phyloP scores from a whole-genome alignment of 2,888 invertebrate genomes.

The Plebejus melissa region DNA sequence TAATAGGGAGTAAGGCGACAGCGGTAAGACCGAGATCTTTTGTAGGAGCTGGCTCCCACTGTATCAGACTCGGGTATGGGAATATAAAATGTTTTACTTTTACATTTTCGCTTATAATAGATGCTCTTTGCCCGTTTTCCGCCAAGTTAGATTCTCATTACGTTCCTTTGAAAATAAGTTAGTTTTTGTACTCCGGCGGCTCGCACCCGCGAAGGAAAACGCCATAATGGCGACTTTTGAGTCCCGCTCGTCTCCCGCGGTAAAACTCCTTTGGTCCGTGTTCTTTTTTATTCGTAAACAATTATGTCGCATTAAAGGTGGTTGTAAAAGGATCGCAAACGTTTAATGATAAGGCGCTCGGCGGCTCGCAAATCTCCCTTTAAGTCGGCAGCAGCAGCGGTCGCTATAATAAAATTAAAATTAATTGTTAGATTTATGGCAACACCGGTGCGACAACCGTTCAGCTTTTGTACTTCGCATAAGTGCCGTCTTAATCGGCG shows the following conservation, averaged over 20 bases:
- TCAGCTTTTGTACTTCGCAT: slow-evolving; percentile 59
- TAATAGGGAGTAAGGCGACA: slow-evolving; percentile 55
- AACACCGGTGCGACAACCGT: slow-evolving; percentile 48
- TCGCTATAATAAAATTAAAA: slow-evolving; percentile 60
- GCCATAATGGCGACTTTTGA: slow-evolving; percentile 69
- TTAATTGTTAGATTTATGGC: slow-evolving; percentile 71
- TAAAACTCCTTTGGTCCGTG: slow-evolving; percentile 51
- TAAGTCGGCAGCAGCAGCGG: slow-evolving; percentile 67
- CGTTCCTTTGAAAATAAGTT: slow-evolving; percentile 71
- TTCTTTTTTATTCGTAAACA: slow-evolving; percentile 62
- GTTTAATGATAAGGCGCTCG: slow-evolving; percentile 66
- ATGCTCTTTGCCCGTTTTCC: slow-evolving; percentile 56
- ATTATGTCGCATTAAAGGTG: slow-evolving; percentile 60
- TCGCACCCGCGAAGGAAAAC: slow-evolving; percentile 59
- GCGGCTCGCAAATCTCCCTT: slow-evolving; percentile 65
- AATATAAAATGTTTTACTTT: slow-evolving; percentile 61
- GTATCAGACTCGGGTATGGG: slow-evolving; percentile 52
- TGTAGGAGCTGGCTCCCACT: slow-evolving; percentile 53
- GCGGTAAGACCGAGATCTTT: slow-evolving; percentile 49
- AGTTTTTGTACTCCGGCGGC: slow-evolving; percentile 64
- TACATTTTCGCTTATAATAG: slow-evolving; percentile 54
- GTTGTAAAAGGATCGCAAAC: slow-evolving; percentile 56
- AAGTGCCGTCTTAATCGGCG: slow-evolving; percentile 64
- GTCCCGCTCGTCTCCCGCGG: slow-evolving; percentile 47
- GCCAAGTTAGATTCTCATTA: slow-evolving; percentile 75